Evolutionary conservation across 2,113 vertebrate genomes (phyloP), one percentile per base, ranked within the genome.

Genomic region (Phalacrocorax brasilianus): DNA sequence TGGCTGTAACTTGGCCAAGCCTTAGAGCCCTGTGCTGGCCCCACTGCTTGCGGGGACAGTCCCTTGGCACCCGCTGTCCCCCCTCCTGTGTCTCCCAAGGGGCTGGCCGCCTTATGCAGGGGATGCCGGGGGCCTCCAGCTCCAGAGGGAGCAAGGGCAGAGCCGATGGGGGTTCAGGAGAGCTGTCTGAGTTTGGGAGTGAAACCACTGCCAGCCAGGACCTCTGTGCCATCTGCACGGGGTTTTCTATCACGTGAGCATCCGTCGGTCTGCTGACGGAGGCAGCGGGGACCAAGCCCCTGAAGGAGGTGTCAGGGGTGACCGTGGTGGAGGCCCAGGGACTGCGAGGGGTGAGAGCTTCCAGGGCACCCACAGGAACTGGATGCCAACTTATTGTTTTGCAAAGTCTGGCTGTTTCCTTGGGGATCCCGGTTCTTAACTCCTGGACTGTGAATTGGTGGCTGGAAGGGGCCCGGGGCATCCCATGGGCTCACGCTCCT

Each of bases 371-470:
- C 6, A 8, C 0, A 4, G 68, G 50, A 55, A 27, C 23, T 23
- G 62, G 61, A n/a, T 23, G 53, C 28, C 52, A 71, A 19, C 30
- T 55, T 26, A 1, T 8, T 58, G 56, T 55, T 55, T 38, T 53
- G 53, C 52, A 52, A 49, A 18, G 30, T 42, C 56, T 35, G 35
- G 33, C 12, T 55, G 65, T 88, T 84, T 67, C 63, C 63, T 18
- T 26, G 47, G 32, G 44, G 33, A 27, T 53, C 40, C 55, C 33
- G 79, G 52, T n/a, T 70, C 14, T 8, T 11, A 62, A 27, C 28
- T 63, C 55, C 35, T 42, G 0, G 0, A 2, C 44, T 44, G 52
- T 8, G 22, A 35, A 8, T 3, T 0, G 1, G 49, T 47, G 75
- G 27, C 85, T 83, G 56, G 22, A 53, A 40, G 20, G 27, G 33